Conservation (phyloP, 1,140 invertebrate species). For the Scaptodrosophila lebanonensis region DNA sequence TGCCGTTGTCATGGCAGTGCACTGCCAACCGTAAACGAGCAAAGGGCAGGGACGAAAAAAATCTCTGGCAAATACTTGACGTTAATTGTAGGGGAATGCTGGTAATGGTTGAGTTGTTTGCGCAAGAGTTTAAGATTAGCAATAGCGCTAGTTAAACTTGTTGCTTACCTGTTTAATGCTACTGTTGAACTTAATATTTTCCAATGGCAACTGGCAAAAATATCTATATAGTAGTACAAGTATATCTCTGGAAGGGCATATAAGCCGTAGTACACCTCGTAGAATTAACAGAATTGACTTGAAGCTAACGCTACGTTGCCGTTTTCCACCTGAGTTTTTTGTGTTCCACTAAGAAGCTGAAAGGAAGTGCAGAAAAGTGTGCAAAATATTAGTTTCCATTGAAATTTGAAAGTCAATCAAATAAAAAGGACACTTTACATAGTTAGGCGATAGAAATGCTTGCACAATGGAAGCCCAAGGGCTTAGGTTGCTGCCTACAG, state of each 20-base stretch:
- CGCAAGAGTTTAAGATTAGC: not conserved
- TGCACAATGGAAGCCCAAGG: too few relatives aligned
- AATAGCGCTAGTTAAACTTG: not conserved
- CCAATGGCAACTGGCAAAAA: slow-evolving; percentile 14
- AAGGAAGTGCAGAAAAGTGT: slow-evolving; percentile 24
- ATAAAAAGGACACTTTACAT: too few relatives aligned
- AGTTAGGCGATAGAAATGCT: too few relatives aligned
- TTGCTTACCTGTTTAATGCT: slow-evolving; percentile 31
- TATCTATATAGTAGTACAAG: slow-evolving; percentile 4
- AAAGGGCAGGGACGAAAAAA: slow-evolving; percentile 21
- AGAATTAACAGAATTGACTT: slow-evolving; percentile 28
- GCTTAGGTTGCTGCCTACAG: too few relatives aligned
- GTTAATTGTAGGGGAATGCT: slow-evolving; percentile 63
- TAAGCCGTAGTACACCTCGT: slow-evolving; percentile 35
- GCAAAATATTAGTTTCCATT: slow-evolving; percentile 9
- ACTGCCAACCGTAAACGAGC: not conserved
- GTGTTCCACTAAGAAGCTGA: slow-evolving; percentile 28
- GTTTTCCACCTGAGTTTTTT: slow-evolving; percentile 15
- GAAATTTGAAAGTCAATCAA: slow-evolving; percentile 32
- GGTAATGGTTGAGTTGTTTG: too few relatives aligned
- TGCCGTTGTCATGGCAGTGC: slow-evolving; percentile 37
- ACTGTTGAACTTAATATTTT: slow-evolving; percentile 11
- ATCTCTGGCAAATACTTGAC: slow-evolving; percentile 65
- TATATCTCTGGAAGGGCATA: not conserved
- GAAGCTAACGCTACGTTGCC: slow-evolving; percentile 9